phyloP scores from a whole-genome alignment of 2,888 invertebrate species.

The Drosophila affinis region DNA sequence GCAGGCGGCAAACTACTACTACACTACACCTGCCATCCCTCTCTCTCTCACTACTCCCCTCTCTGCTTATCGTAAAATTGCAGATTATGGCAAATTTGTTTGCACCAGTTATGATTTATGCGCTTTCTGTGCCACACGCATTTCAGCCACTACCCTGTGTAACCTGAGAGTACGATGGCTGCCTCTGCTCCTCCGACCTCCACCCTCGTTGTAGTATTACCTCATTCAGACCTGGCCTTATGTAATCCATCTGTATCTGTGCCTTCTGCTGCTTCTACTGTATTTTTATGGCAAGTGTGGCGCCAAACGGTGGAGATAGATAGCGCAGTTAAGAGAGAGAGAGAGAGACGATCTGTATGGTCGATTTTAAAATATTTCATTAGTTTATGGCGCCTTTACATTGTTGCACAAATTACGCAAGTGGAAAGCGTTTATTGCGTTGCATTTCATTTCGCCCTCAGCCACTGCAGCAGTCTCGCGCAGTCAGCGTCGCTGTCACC shows the following conservation, averaged over 20 bases:
- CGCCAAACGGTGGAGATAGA: constrained; percentile 52
- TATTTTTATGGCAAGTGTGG: constrained; percentile 69
- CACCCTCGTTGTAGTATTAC: constrained; percentile 35
- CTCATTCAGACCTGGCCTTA: constrained; percentile 37
- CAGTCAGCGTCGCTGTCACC: constrained; percentile 18
- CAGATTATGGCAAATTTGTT: constrained; percentile 1
- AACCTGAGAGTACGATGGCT: background rate
- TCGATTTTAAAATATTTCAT: constrained; percentile 25
- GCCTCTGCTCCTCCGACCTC: background rate
- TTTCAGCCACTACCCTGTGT: background rate
- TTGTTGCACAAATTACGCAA: constrained; percentile 68
- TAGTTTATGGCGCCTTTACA: constrained; percentile 24
- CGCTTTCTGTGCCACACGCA: background rate
- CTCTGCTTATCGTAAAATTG: background rate
- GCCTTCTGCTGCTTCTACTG: constrained; percentile 60
- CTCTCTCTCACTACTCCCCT: background rate
- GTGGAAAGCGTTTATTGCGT: constrained; percentile 69
- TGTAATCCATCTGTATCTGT: constrained; percentile 23
- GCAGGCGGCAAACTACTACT: constrained; percentile 10
- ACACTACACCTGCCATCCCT: constrained; percentile 12
- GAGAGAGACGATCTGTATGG: constrained; percentile 12
- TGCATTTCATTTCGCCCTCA: constrained; percentile 55
- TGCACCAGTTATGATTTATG: constrained; percentile 1
- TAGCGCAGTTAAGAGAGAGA: constrained; percentile 17
- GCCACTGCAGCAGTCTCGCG: constrained; percentile 1